A percentile compares a stretch with the other conserved stretches of the same genome.
Evolutionary conservation across 2,113 vertebrate species (phyloP).

Genomic region (Leucoraja erinaceus): DNA sequence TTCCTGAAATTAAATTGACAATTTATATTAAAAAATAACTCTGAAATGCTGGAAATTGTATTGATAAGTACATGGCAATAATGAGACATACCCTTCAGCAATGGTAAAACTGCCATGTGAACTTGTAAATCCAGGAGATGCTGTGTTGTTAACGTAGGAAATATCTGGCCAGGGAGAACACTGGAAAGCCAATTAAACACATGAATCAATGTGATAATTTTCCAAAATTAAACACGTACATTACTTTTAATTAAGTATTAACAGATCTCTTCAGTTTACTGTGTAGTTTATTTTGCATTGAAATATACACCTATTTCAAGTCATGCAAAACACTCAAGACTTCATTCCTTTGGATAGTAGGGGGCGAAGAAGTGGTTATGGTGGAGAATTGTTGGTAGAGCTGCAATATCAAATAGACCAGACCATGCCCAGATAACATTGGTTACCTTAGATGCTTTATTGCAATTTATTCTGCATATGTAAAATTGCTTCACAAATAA

Average conservation of each 20-base stretch:
- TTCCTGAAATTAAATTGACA: slow-evolving; percentile 60
- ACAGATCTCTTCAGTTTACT: background rate
- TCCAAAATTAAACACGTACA: background rate
- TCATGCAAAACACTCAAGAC: too few species aligned
- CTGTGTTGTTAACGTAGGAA: slow-evolving; percentile 79
- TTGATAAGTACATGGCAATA: background rate
- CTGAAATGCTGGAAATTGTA: background rate
- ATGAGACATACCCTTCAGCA: slow-evolving; percentile 71
- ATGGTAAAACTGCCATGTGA: slow-evolving; percentile 81
- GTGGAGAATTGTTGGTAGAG: too few species aligned
- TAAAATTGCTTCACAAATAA: background rate
- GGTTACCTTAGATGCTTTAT: too few species aligned
- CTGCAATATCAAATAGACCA: too few species aligned
- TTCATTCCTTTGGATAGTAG: too few species aligned
- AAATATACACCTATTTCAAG: background rate
- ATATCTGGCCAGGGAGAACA: slow-evolving; percentile 94
- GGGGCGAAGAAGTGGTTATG: too few species aligned
- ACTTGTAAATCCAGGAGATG: slow-evolving; percentile 85
- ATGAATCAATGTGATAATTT: background rate
- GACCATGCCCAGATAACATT: too few species aligned
- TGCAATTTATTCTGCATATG: too few species aligned
- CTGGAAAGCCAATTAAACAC: slow-evolving; percentile 48
- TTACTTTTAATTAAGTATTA: too few species aligned
- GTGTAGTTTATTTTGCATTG: background rate
- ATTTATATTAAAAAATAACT: background rate